Percentiles rank a stretch among this genome's conserved stretches.
Conservation (phyloP, 2,797 vertebrate species). For the Triplophysa bombifrons region DNA sequence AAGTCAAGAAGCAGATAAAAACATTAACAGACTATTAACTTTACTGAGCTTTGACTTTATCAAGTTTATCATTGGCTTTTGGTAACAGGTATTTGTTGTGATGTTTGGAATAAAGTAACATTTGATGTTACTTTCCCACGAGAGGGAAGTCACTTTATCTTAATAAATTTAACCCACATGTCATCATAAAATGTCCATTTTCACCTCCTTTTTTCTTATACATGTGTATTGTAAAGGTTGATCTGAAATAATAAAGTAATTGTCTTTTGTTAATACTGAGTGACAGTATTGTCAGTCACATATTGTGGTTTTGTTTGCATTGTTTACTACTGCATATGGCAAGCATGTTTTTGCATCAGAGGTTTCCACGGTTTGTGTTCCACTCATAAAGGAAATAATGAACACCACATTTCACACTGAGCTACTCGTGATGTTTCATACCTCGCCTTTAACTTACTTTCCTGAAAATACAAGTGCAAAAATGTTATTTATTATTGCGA, state of each 20-base stretch:
- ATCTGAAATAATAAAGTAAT: slow-evolving; percentile 17
- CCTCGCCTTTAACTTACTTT: too few relatives aligned
- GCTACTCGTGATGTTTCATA: not conserved
- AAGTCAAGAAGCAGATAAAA: not conserved
- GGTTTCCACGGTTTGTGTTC: not conserved
- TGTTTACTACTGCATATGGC: not conserved
- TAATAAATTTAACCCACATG: not conserved
- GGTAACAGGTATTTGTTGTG: slow-evolving; percentile 7
- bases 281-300: not conserved
- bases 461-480: too few relatives aligned
- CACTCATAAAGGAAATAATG: not conserved
- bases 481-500: too few relatives aligned
- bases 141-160: slow-evolving; percentile 32
- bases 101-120: slow-evolving; percentile 1
- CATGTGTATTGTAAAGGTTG: not conserved
- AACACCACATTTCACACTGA: not conserved
- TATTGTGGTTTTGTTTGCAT: not conserved
- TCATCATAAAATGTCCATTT: slow-evolving; percentile 11
- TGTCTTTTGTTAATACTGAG: not conserved
- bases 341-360: not conserved
- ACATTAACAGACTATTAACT: not conserved
- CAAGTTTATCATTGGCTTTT: not conserved
- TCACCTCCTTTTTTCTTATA: not conserved
- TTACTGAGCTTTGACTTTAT: slow-evolving; percentile 18
- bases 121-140: slow-evolving; percentile 16